phyloP scores from a whole-genome alignment of 2,113 vertebrate species.

The Corydoras maculifer region DNA sequence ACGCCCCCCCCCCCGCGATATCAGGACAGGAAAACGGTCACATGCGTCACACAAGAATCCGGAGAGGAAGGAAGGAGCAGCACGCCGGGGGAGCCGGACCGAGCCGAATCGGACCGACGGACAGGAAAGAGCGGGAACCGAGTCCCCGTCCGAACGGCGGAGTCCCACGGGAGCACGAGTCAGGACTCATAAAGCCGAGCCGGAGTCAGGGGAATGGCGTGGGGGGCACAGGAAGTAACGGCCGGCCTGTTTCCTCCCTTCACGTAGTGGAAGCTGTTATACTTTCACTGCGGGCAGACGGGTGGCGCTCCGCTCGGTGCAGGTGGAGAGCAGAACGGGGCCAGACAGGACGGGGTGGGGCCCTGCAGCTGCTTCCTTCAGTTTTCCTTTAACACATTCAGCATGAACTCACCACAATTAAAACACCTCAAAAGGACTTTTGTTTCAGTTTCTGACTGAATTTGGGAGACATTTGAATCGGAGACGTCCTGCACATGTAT shows the following conservation, averaged over 20 bases:
- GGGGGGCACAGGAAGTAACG: constrained; percentile 19
- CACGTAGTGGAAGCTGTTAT: constrained; percentile 29
- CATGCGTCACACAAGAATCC: constrained; percentile 38
- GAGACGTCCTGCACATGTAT: too few species aligned
- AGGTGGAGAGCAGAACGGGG: constrained; percentile 6
- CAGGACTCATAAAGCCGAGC: constrained; percentile 20
- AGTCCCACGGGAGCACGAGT: constrained; percentile 32
- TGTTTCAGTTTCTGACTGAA: too few species aligned
- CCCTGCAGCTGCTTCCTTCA: too few species aligned
- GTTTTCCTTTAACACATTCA: too few species aligned
- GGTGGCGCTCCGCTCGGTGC: constrained; percentile 19
- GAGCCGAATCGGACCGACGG: constrained; percentile 13
- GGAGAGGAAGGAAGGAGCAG: constrained; percentile 38
- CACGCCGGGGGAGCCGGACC: not conserved
- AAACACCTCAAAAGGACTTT: too few species aligned
- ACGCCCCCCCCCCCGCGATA: constrained; percentile 9
- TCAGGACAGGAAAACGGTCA: constrained; percentile 37
- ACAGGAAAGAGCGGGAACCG: constrained; percentile 22
- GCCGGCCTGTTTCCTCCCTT: constrained; percentile 31
- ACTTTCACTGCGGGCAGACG: constrained; percentile 26
- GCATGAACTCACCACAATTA: too few species aligned
- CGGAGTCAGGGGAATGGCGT: constrained; percentile 8
- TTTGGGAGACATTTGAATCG: too few species aligned
- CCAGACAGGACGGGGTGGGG: too few species aligned
- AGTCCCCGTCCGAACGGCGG: not conserved